Evolutionary conservation across 2,113 vertebrate genomes (phyloP), one percentile per base, ranked within the genome.

Genomic region (Psettodes erumei): DNA sequence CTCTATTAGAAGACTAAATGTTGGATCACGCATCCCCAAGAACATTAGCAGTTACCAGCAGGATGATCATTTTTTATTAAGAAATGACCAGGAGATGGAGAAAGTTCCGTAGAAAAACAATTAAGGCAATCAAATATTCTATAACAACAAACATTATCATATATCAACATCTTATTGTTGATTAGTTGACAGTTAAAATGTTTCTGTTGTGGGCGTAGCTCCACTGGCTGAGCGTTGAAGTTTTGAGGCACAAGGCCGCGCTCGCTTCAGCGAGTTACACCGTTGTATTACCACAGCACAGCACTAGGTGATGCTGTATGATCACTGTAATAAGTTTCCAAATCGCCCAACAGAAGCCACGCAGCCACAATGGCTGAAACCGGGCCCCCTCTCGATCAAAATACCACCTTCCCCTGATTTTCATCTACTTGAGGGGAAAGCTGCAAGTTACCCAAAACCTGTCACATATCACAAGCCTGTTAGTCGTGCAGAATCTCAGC

Each of bases 241-340:
- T 82, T 67, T 9, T 40, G 21, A 9, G 23, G 56, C 32, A 53
- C 11, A 16, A 18, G 45, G 42, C 3, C 16, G 11, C 4, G 21
- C 59, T 58, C 55, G 19, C 40, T 40, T 54, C 18, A 37, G 21
- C 0, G 13, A 69, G 53, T 78, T 21, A 19, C 10, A 51, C 56
- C 33, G 55, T 10, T 93, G 94, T 77, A 88, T 76, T 94, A 86
- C 87, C 81, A 23, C 64, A 35, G 9, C 19, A 21, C 16, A 76
- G 33, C 94, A 92, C 93, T 94, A 93, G 93, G 91, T 90, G 93
- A 82, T 88, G 92, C 93, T 95, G 86, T 70, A 86, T 88, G 92
- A 94, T 91, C 91, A 94, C 79, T 76, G 59, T 87, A 91, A 79
- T 59, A 82, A 85, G 79, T 86, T 86, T 84, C 68, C 38, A 71